Evolutionary conservation across 2,797 vertebrate species (phyloP), one percentile per base, ranked within the genome.

Genomic region (Gymnopithys bicolor): DNA sequence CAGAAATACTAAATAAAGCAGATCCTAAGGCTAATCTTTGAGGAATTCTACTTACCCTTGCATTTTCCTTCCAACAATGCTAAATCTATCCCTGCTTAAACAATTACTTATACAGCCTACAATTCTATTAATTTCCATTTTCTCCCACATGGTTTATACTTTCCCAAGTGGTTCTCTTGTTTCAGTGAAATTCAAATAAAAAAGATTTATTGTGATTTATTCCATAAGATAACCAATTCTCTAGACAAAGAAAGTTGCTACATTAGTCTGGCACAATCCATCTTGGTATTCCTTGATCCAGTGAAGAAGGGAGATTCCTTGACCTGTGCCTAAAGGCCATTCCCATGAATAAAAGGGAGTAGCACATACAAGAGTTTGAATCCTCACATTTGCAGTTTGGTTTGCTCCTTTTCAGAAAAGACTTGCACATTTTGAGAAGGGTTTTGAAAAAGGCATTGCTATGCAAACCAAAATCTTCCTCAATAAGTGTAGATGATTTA

Each of bases 1-100:
- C 13, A 74, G 93, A 92, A 96, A 87, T 77, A 83, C 46, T 94
- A 87, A 90, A 85, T 60, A 83, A 92, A 87, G 71, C 53, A 80
- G 58, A 94, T 53, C 33, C 91, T 70, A 87, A 92, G 28, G 75
- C 52, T 89, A 83, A 83, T 70, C 95, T 93, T 85, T 39, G 49
- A 94, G 91, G 76, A 92, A 87, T 92, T 92, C 82, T 80, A 92
- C 84, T 93, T 89, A 90, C 41, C 56, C 91, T 80, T 3, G 3
- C 87, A 79, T 87, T 92, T 85, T 56, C 60, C 58, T 82, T 93
- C 56, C 89, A 89, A 92, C 28, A 89, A 74, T 33, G 33, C 52
- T 70, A 48, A 85, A 83, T 67, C 71, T 51, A 83, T 64, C 52
- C 41, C 30, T 78, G 37, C 51, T 74, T 39, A 89, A 85, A 80